Percentiles rank a stretch among this genome's conserved stretches.
Conservation (phyloP, 2,888 invertebrate species). For the Osedax frankpressi region DNA sequence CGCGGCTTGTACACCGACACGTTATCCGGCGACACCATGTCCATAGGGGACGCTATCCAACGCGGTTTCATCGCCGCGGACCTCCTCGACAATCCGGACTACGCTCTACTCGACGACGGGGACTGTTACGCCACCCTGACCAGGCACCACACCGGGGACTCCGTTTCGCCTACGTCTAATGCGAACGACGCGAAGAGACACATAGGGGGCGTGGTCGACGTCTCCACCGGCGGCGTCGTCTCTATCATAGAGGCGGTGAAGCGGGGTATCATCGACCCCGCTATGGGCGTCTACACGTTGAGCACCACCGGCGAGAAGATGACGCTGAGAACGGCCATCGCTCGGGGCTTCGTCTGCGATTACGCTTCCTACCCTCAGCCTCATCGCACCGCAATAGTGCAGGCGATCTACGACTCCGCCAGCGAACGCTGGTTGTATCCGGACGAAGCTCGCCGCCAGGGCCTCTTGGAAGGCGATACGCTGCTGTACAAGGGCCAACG, state of each 20-base stretch:
- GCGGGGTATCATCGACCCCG: constrained; percentile 69
- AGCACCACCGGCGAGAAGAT: constrained; percentile 55
- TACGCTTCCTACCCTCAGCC: background rate
- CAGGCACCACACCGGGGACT: constrained; percentile 24
- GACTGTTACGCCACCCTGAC: constrained; percentile 27
- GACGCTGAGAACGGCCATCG: constrained; percentile 70
- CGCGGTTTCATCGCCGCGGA: constrained; percentile 26
- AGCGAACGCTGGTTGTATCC: constrained; percentile 56
- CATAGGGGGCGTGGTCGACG: constrained; percentile 52
- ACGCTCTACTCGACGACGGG: constrained; percentile 29
- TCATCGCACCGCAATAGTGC: constrained; percentile 61
- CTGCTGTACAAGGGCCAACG: constrained; percentile 35
- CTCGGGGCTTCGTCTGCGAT: constrained; percentile 61
- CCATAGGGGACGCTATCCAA: constrained; percentile 38
- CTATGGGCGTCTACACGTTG: constrained; percentile 55
- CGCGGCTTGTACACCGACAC: constrained; percentile 54
- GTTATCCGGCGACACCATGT: constrained; percentile 60
- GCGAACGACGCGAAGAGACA: constrained; percentile 16
- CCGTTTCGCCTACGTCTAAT: constrained; percentile 28
- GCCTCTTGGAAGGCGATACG: constrained; percentile 42
- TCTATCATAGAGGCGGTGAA: constrained; percentile 85
- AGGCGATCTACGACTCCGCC: constrained; percentile 71
- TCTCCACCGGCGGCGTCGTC: constrained; percentile 58
- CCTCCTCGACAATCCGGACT: constrained; percentile 27
- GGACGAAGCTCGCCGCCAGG: constrained; percentile 42